Base-by-base conservation (phyloP, 2,113 vertebrate species). In the Marmota monax region DNA sequence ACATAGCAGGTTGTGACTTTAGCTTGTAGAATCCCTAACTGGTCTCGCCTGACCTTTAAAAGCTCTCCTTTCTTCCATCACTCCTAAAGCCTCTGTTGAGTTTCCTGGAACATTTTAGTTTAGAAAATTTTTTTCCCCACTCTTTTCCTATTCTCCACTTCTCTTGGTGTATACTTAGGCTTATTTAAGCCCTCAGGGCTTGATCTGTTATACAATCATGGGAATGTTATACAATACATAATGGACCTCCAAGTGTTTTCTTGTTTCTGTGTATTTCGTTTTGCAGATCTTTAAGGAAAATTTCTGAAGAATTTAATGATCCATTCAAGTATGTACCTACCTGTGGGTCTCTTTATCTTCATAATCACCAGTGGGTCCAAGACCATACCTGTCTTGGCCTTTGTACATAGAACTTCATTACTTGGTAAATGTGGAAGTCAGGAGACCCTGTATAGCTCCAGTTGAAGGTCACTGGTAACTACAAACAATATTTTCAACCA, bases 271-370 rank as follows among this genome's bases (percentile, higher is more conserved):
- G 53, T 37, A 23, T 79, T 42, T 84, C 45, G 12, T 84, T 76
- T 90, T 69, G 45, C 76, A 93, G 72, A 73, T 83, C 17, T 56
- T 93, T 53, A 79, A 87, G 39, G 27, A 90, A 96, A 73, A 39
- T n/a, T 53, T 74, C 51, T 65, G 74, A 58, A 42, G 67, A 78
- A 82, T 58, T 37, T n/a, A 77, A 77, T 51, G 20, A 87, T 51
- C 20, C 34, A 32, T 58, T 88, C 58, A 78, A 23, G 51, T 77
- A 84, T 48, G 32, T 84, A 4, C 34, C 29, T 56, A 4, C 63
- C 37, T 72, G 18, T 9, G 13, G 69, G 11, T 48, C n/a, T 80
- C 25, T 22, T 29, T 77, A 17, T 37, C 63, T 48, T 48, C 58
- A 4, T 53, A 37, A 29, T 77, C 61, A 78, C 53, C n/a, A 51